Conservation (phyloP, 2,113 vertebrate genomes). For the Semicossyphus pulcher region DNA sequence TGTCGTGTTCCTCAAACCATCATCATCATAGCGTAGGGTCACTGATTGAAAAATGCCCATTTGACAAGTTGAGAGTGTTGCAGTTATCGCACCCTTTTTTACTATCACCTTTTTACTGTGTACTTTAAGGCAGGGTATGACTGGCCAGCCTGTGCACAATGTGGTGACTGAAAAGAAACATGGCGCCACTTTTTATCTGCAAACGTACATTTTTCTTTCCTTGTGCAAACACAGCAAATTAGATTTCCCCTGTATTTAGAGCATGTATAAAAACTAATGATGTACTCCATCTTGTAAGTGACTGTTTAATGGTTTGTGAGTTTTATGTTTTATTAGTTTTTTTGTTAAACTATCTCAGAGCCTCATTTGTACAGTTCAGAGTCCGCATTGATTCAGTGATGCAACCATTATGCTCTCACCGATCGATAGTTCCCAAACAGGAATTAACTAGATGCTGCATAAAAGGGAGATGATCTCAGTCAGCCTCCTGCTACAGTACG, state of each 20-base stretch:
- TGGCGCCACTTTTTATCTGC: slow-evolving; percentile 1
- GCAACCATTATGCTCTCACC: slow-evolving; percentile 34
- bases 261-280: slow-evolving; percentile 19
- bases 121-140: background rate
- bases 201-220: background rate
- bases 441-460: slow-evolving; percentile 43
- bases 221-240: slow-evolving; percentile 28
- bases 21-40: too few relatives aligned
- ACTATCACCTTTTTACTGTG: background rate
- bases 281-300: slow-evolving; percentile 13
- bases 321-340: slow-evolving; percentile 55
- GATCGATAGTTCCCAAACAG: slow-evolving; percentile 66
- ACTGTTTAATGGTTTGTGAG: slow-evolving; percentile 35
- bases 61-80: too few relatives aligned
- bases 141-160: background rate
- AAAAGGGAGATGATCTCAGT: slow-evolving; percentile 41
- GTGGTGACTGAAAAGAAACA: background rate
- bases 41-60: too few relatives aligned
- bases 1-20: too few relatives aligned
- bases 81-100: background rate
- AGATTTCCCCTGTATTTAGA: slow-evolving; percentile 4
- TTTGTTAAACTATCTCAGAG: slow-evolving; percentile 38
- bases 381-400: slow-evolving; percentile 50
- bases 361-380: slow-evolving; percentile 49
- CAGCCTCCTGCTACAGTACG: background rate